Conservation (phyloP, 2,113 vertebrate genomes). For the Calonectris borealis region DNA sequence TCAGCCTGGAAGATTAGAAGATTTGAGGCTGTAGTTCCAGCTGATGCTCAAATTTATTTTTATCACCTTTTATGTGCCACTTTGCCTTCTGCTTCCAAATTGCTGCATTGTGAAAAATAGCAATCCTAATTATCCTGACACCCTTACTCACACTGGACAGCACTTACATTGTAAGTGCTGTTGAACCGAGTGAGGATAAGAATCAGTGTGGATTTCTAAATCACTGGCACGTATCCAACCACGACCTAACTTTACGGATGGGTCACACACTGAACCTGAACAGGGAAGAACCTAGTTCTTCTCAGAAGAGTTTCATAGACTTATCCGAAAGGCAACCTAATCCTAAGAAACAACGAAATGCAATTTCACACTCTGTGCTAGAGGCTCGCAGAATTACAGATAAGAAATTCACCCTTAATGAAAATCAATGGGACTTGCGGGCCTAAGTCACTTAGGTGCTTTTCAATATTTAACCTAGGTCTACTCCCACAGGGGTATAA, state of each 20-base stretch:
- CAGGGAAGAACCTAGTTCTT: not conserved
- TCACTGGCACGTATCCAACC: not conserved
- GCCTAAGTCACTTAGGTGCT: not conserved
- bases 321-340: not conserved
- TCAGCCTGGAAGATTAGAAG: not conserved
- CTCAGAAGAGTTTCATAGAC: not conserved
- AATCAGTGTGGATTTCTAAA: accelerated
- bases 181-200: not conserved
- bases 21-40: not conserved
- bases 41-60: not conserved
- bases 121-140: not conserved
- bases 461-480: not conserved
- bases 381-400: not conserved
- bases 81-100: not conserved
- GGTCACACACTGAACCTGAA: not conserved
- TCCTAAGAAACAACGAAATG: not conserved
- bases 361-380: not conserved
- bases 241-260: accelerated
- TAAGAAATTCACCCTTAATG: not conserved
- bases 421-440: not conserved
- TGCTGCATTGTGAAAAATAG: not conserved
- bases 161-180: not conserved
- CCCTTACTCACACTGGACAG: not conserved
- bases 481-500: not conserved
- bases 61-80: not conserved